phyloP scores from a whole-genome alignment of 2,888 invertebrate genomes.

The Tachina lurida region DNA sequence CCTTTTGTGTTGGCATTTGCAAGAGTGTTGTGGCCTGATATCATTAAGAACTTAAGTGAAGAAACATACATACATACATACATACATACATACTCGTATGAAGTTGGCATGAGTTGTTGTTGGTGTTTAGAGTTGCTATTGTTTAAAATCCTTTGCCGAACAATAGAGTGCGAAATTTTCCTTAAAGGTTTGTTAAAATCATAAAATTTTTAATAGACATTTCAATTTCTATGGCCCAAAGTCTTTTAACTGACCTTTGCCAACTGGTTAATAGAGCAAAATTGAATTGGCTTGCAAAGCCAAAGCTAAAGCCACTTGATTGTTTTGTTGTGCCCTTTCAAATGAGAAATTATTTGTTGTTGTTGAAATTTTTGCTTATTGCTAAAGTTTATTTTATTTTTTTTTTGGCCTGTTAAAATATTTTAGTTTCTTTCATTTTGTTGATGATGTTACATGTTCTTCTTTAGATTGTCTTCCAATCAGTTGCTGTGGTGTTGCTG shows the following conservation, averaged over 20 bases:
- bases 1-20: constrained; percentile 51
- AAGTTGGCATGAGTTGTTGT: not conserved
- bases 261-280: not conserved
- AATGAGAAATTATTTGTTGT: not conserved
- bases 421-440: constrained; percentile 26
- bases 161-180: constrained; percentile 72
- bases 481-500: constrained; percentile 65
- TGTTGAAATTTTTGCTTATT: constrained; percentile 8
- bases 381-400: not conserved
- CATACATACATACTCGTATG: no score
- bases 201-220: constrained; percentile 55
- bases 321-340: constrained; percentile 9
- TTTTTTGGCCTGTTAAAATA: constrained; percentile 69
- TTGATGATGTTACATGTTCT: constrained; percentile 38
- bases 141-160: constrained; percentile 41
- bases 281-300: constrained; percentile 1
- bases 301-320: constrained; percentile 2
- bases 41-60: constrained; percentile 22
- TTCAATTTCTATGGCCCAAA: constrained; percentile 36
- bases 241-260: constrained; percentile 51
- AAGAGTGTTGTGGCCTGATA: constrained; percentile 49
- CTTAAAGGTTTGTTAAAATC: constrained; percentile 60
- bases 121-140: not conserved
- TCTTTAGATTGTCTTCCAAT: constrained; percentile 59
- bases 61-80: not conserved